These are phyloP conservation scores for Thysanoteuthis rhombus DNA, from an alignment of 2,888 invertebrate species.

Conservation along the genomic window DNA sequence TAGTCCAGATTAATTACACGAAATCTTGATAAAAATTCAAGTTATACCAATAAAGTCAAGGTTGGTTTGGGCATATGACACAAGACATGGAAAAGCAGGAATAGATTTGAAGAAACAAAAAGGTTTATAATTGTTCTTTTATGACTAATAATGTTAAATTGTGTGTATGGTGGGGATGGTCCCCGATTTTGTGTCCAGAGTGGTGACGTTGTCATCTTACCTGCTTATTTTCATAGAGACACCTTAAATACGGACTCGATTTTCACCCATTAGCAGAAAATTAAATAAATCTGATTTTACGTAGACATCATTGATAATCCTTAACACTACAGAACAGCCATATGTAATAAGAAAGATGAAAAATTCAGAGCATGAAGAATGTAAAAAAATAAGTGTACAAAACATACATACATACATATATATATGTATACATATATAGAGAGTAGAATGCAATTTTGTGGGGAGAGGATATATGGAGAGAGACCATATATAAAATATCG, in stretches of 20 bases:
- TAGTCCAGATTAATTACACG: not conserved
- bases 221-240: not conserved
- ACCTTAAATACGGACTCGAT: not conserved
- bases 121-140: not conserved
- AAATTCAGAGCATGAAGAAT: not conserved
- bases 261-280: not conserved
- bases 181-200: not conserved
- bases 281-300: not conserved
- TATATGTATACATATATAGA: too few relatives aligned
- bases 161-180: not conserved
- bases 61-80: not conserved
- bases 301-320: not conserved
- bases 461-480: not conserved
- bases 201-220: conserved; percentile 12
- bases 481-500: too few relatives aligned
- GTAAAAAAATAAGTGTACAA: not conserved
- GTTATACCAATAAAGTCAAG: not conserved
- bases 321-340: not conserved
- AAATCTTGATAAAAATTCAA: not conserved
- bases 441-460: not conserved
- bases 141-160: conserved; percentile 12
- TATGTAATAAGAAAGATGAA: not conserved
- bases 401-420: not conserved
- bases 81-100: not conserved
- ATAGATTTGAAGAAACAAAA: not conserved